Evolutionary conservation across 2,113 vertebrate genomes (phyloP), one percentile per base, ranked within the genome.

Genomic region (Hippocampus abdominalis): DNA sequence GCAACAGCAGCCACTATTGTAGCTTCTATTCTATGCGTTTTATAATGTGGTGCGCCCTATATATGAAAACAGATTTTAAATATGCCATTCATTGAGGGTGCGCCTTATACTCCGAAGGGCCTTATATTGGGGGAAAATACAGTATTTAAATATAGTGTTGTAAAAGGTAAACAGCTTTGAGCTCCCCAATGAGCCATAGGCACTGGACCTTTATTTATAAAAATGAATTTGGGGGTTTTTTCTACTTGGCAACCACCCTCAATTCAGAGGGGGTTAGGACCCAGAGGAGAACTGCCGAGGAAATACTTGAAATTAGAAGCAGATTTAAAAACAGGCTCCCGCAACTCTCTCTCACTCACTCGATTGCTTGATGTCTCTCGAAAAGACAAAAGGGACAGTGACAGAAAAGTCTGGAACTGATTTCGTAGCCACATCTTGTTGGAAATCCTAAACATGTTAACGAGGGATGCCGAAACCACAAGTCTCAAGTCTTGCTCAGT

Each of bases 361-460:
- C 65, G 48, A 57, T 68, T 7, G 64, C 48, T 74, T 29, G 54
- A 48, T 29, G 36, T 51, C 23, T 74, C 66, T 39, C 42, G 60
- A 11, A 71, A 81, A 83, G 69, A 83, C 76, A 83, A 63, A 82
- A 82, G 79, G 69, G 68, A 71, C 69, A 65, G 76, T 77, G 77
- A 80, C 61, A 70, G 67, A 64, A 70, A 74, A 84, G 86, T 92
- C 91, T 71, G 70, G 91, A 90, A 90, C 76, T 83, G 89, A 9
- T 70, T 87, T 80, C 69, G 80, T 68, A 84, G 82, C 84, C 79
- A 79, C 70, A 85, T 89, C 69, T 81, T 87, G 69, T 81, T 91
- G 92, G 90, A 94, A 91, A 89, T 90, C 90, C 89, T 83, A 85
- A 86, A 91, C 89, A 90, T 90, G 91, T 93, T 93, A 91, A 90